Conservation (phyloP, 2,888 invertebrate genomes). For the Argyra leucocephala region DNA sequence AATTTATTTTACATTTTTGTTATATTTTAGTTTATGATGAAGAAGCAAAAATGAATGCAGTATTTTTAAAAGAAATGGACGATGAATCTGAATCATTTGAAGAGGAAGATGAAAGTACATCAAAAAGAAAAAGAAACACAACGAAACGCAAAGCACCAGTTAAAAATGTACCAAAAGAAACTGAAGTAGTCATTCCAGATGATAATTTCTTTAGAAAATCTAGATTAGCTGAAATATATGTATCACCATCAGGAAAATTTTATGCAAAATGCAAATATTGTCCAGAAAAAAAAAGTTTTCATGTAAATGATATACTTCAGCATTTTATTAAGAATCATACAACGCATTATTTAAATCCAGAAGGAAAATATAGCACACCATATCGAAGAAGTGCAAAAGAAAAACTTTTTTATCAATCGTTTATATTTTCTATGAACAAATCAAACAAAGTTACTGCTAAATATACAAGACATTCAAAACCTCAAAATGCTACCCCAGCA, state of each 20-base stretch:
- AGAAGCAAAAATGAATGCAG: not conserved
- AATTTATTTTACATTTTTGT: not conserved
- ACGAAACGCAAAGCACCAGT: not conserved
- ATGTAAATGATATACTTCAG: not conserved
- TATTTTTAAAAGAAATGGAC: not conserved
- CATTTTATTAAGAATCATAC: not conserved
- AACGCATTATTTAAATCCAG: not conserved
- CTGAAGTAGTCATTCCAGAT: not conserved
- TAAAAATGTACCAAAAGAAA: not conserved
- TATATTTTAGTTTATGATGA: not conserved
- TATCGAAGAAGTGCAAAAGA: not conserved
- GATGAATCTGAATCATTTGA: not conserved
- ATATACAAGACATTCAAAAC: not conserved
- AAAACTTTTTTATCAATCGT: not conserved
- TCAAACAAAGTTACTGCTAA: not conserved
- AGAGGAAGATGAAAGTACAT: not conserved
- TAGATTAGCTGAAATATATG: slow-evolving; percentile 3
- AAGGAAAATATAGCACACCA: not conserved
- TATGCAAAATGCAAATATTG: not conserved
- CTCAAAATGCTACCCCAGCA: not conserved
- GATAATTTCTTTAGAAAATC: not conserved
- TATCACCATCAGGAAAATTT: not conserved
- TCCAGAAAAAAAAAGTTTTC: not conserved
- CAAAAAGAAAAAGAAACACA: not conserved
- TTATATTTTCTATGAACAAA: slow-evolving; percentile 4